Evolutionary conservation across 1,140 invertebrate species (phyloP), one percentile per base, ranked within the genome.

Genomic region (Globodera rostochiensis): DNA sequence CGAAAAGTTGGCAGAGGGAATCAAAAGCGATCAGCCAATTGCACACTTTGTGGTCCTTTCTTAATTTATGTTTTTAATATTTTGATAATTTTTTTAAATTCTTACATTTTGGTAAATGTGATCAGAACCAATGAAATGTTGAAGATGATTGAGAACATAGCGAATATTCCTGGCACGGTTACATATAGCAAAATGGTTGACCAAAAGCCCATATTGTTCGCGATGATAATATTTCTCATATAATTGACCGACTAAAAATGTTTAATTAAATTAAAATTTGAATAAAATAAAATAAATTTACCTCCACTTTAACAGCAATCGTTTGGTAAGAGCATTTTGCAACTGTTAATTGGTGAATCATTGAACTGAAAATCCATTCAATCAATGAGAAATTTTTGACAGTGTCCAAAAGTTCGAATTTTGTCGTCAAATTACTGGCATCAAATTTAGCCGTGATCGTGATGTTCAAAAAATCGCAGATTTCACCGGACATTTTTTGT

Each of bases 401-500:
- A 46, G 47, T 13, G 57, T 64, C 49, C 47, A 77, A 66, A 57
- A 36, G 46, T 45, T 47, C 64, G 53, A 76, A 76, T 57, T 76
- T 76, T 45, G 19, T 50, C 15, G 46, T 50, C 64, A 76, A 57
- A 76, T 76, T 19, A 6, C 15, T 50, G 46, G 67, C 36, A 25
- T 76, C 74, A 57, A 3, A 21, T 76, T 76, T 76, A 11, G 74
- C 11, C 25, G 74, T 36, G 50, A 0, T 36, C 11, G 76, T 60
- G n/a, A 77, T 77, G 36, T 77, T 77, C 67, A 77, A 46, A 66
- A 69, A 77, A 66, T n/a, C 21, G 47, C 76, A 77, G 15, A 67
- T 77, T 47, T 77, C 76, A 53, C 4, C 4, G 13, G 50, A 53
- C 50, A 53, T 53, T 53, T 53, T 9, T 53, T 53, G 8, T 53